Base-by-base conservation (phyloP, 2,113 vertebrate species). In the Heteronetta atricapilla region DNA sequence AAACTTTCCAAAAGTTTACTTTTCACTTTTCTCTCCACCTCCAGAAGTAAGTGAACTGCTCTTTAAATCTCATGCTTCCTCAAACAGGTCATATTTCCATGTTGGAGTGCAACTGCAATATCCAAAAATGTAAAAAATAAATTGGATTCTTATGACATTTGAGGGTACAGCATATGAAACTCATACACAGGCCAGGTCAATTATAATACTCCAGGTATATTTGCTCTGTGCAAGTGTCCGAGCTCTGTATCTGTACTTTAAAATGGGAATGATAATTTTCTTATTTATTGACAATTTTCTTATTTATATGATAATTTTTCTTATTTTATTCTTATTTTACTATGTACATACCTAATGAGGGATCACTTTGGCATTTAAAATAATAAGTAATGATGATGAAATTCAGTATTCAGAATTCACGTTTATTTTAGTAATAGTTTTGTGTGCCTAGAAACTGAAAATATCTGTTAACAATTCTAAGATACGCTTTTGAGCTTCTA, bases 1-100 rank as follows among this genome's bases (percentile, higher is more conserved):
- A 89, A 89, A 11, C 7, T 79, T 94, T 75, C 44, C n/a, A 76
- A 50, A 93, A 91, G 34, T 79, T 88, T 89, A 36, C 14, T 86
- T 92, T 86, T 26, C 21, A 48, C 23, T 82, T 79, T 86, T 53
- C 60, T 85, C 31, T 85, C 77, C 23, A 46, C 46, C 18, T 64
- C 26, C 69, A 75, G 22, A 38, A 73, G 56, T 21, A 74, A 67
- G 48, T 50, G 52, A 85, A 29, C 52, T 92, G 42, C 31, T 50
- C 8, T 76, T 76, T 84, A 81, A 78, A 78, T 82, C 33, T 33
- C 3, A 28, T 68, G 14, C 34, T 91, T 95, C 53, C 29, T 87
- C 67, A 82, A 58, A 46, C 9, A 52, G 64, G 26, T 48, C 29
- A 33, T 55, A 12, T 73, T 89, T 92, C 33, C 19, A 25, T 42